Evolutionary conservation across 2,113 vertebrate genomes (phyloP).

Genomic region (Pantherophis guttatus): DNA sequence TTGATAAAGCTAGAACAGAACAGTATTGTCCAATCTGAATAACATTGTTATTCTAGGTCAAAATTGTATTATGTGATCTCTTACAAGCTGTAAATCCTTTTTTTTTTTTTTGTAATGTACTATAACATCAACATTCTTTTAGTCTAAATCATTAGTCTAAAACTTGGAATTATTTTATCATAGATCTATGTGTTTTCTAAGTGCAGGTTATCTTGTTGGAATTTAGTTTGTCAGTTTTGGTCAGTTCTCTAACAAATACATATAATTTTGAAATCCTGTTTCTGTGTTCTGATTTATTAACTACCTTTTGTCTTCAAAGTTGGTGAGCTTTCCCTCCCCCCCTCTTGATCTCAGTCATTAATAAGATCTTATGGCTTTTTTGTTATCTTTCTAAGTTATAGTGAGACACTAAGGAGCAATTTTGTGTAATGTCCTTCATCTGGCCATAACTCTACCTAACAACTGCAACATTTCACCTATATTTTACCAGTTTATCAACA

Average conservation of each 20-base stretch:
- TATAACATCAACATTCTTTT: neutral
- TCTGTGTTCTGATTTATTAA: neutral
- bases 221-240: neutral
- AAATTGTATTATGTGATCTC: neutral
- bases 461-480: neutral
- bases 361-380: neutral
- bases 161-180: neutral
- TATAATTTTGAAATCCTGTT: neutral
- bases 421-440: neutral
- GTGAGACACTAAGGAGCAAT: neutral
- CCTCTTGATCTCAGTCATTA: neutral
- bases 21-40: neutral
- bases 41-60: neutral
- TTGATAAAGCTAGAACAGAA: neutral
- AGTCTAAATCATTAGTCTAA: neutral
- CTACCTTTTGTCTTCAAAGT: neutral
- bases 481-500: neutral
- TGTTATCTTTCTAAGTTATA: neutral
- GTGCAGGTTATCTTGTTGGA: neutral
- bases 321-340: neutral
- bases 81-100: neutral
- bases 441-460: neutral
- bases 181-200: neutral
- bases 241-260: neutral
- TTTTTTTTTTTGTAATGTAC: neutral